A percentile compares a stretch with the other conserved stretches of the same genome.
Conservation (phyloP, 2,113 vertebrate species). For the Thunnus maccoyii region DNA sequence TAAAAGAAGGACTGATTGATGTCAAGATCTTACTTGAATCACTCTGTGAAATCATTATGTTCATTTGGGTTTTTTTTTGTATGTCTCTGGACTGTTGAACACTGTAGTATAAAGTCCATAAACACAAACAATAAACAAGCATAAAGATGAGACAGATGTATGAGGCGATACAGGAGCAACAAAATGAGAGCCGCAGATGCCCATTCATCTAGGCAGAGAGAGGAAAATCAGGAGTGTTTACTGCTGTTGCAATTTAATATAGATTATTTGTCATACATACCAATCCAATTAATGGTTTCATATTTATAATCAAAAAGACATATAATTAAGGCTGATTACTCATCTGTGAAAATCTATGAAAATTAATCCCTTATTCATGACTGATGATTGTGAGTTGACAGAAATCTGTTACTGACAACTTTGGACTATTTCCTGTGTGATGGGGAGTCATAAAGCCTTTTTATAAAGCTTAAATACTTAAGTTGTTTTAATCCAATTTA, state of each 20-base stretch:
- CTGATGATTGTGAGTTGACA: slow-evolving; percentile 16
- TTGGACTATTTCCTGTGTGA: slow-evolving; percentile 36
- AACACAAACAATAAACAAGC: slow-evolving; percentile 8
- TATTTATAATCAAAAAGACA: slow-evolving; percentile 34
- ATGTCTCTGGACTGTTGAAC: not conserved
- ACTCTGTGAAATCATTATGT: slow-evolving; percentile 39
- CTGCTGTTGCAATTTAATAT: slow-evolving; percentile 17
- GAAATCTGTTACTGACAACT: slow-evolving; percentile 43
- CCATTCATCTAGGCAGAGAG: not conserved
- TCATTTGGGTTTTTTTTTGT: slow-evolving; percentile 2
- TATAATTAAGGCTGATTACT: slow-evolving; percentile 43
- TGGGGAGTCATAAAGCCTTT: not conserved
- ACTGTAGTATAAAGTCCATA: not conserved
- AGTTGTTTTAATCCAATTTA: slow-evolving; percentile 45
- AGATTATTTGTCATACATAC: slow-evolving; percentile 28
- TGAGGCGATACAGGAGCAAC: not conserved
- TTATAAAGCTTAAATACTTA: slow-evolving; percentile 33
- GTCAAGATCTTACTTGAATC: slow-evolving; percentile 15
- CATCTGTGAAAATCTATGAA: slow-evolving; percentile 34
- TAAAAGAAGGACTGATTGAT: slow-evolving; percentile 20
- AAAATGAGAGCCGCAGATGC: not conserved
- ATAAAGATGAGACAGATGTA: slow-evolving; percentile 16
- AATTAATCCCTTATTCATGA: slow-evolving; percentile 15
- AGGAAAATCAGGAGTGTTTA: not conserved
- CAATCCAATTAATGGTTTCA: slow-evolving; percentile 41